These are phyloP conservation scores for Smittia aterrima DNA, from an alignment of 2,888 invertebrate species.

Conservation along the genomic window DNA sequence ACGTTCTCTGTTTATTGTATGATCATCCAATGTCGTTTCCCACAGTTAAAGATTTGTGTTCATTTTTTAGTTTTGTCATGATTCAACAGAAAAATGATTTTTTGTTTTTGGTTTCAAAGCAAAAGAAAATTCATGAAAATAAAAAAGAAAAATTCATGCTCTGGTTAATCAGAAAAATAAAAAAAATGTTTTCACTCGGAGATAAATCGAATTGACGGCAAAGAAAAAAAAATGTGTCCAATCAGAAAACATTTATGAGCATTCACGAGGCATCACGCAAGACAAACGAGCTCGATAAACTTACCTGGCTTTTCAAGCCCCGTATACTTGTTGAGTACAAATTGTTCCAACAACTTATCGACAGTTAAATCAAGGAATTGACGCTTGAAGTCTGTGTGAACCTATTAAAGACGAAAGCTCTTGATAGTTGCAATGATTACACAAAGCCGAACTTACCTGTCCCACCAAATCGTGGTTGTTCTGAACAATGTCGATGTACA, in stretches of 20 bases:
- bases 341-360: constrained; percentile 87
- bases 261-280: background rate
- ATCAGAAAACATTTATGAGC: background rate
- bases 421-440: background rate
- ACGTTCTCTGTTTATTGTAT: constrained; percentile 5
- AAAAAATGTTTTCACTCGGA: background rate
- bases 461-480: constrained; percentile 89
- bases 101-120: constrained; percentile 39
- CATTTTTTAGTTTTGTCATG: background rate
- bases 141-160: constrained; percentile 31
- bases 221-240: background rate
- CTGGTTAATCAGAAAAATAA: background rate
- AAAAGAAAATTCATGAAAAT: constrained; percentile 34
- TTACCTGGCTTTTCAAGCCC: constrained; percentile 90
- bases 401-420: constrained; percentile 53
- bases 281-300: constrained; percentile 42
- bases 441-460: constrained; percentile 56
- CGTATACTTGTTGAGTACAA: constrained; percentile 88
- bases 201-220: background rate
- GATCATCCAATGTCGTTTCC: background rate
- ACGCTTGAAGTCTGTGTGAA: constrained; percentile 89
- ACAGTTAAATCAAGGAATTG: constrained; percentile 90
- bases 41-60: background rate
- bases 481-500: constrained; percentile 82
- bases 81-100: background rate